Percentiles rank a stretch among this genome's conserved stretches.
These are phyloP conservation scores for Astreopora myriophthalma DNA, from an alignment of 64 coral and sea anemone species.

Conservation along the genomic window DNA sequence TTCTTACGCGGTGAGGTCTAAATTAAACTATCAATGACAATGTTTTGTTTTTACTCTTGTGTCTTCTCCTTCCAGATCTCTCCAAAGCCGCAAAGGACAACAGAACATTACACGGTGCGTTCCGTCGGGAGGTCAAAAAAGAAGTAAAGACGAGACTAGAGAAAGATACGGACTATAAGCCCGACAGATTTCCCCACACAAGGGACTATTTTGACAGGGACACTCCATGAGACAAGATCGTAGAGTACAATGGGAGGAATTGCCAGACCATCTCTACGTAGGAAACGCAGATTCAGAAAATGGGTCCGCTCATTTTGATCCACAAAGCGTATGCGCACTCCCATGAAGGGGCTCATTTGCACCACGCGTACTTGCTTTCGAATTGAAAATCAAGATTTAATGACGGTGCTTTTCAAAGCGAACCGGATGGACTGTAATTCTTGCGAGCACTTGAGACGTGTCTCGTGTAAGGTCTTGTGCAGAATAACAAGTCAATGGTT, in stretches of 20 bases:
- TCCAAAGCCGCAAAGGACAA: slow-evolving; percentile 31
- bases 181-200: slow-evolving; percentile 45
- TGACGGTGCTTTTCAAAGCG: neutral
- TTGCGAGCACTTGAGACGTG: neutral
- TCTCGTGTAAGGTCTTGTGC: neutral
- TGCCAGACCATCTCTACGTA: neutral
- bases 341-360: neutral
- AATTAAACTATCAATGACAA: too few relatives aligned
- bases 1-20: too few relatives aligned
- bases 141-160: slow-evolving; percentile 35
- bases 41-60: neutral
- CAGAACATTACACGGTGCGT: slow-evolving; percentile 26
- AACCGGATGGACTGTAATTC: slow-evolving; percentile 32
- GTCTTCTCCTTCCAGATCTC: slow-evolving; percentile 20
- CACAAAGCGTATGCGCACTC: neutral
- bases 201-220: slow-evolving; percentile 62
- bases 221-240: neutral
- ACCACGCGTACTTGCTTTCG: neutral
- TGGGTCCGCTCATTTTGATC: neutral
- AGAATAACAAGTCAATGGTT: neutral
- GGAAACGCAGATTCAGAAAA: neutral
- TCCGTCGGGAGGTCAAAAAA: slow-evolving; percentile 48
- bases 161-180: slow-evolving; percentile 41
- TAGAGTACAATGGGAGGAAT: neutral
- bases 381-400: slow-evolving; percentile 18